These are phyloP conservation scores for Mechanitis messenoides DNA, from an alignment of 2,888 invertebrate genomes.

Conservation along the genomic window DNA sequence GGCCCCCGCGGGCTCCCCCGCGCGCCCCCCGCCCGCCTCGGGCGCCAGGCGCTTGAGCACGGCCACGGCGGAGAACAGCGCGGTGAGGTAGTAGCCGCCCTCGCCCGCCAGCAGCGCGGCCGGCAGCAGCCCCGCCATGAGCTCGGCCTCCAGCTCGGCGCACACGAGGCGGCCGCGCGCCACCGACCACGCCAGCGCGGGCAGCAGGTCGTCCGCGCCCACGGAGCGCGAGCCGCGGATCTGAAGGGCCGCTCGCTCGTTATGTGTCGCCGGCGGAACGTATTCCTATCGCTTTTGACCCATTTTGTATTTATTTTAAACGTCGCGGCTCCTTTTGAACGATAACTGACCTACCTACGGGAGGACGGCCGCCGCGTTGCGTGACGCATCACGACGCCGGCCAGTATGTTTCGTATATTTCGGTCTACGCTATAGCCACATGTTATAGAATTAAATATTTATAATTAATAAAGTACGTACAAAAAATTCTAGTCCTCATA, in stretches of 20 bases:
- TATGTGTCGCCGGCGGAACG: too few relatives aligned
- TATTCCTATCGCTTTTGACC: too few relatives aligned
- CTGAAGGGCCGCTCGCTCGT: slow-evolving; percentile 45
- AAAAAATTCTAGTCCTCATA: too few relatives aligned
- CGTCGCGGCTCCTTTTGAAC: too few relatives aligned
- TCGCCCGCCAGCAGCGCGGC: slow-evolving; percentile 93
- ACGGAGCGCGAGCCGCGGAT: slow-evolving; percentile 82
- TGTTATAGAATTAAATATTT: too few relatives aligned
- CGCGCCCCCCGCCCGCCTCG: slow-evolving; percentile 37
- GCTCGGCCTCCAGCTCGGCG: slow-evolving; percentile 96
- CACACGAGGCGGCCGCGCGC: slow-evolving; percentile 92
- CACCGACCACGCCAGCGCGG: slow-evolving; percentile 93
- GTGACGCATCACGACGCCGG: too few relatives aligned
- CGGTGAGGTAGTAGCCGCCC: slow-evolving; percentile 96
- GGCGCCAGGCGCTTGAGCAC: slow-evolving; percentile 84
- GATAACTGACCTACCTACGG: too few relatives aligned
- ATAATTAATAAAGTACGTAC: too few relatives aligned
- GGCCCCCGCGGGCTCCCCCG: slow-evolving; percentile 52
- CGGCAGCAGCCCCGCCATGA: slow-evolving; percentile 96
- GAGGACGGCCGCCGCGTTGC: too few relatives aligned
- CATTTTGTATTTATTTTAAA: too few relatives aligned
- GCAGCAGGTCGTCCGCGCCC: slow-evolving; percentile 93
- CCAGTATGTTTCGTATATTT: too few relatives aligned
- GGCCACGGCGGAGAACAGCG: slow-evolving; percentile 94
- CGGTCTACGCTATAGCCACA: too few relatives aligned